Base-by-base conservation (phyloP, 1,140 invertebrate genomes). In the Holcopasites calliopsidis region DNA sequence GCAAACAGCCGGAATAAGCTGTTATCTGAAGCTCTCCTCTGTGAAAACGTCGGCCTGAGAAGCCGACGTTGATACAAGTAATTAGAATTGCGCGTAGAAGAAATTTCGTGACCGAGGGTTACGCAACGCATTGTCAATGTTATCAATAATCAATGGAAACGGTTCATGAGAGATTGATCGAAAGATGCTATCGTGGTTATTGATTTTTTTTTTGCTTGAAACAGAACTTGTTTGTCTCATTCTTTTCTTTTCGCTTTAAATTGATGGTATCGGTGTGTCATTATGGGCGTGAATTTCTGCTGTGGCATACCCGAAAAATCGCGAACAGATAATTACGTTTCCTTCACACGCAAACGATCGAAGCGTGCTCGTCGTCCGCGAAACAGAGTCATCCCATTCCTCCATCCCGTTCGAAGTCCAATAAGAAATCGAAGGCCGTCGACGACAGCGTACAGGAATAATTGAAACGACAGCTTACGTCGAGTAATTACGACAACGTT, bases 1-100 rank as follows among this genome's bases (percentile, higher is more conserved):
- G 33, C 69, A 38, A 73, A 49, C 10, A 50, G 8, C 38, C 49
- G 47, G n/a, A 50, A 55, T 44, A 73, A 73, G 50, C 47, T 44
- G 21, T 68, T 69, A 69, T 75, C 72, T 35, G 54, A 40, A 18
- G 31, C 8, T 42, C 13, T 18, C n/a, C 21, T 21, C 23, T 23
- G n/a, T n/a, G n/a, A n/a, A n/a, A n/a, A n/a, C n/a, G n/a, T n/a
- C n/a, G n/a, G n/a, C n/a, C n/a, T n/a, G n/a, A n/a, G n/a, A n/a
- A n/a, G n/a, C n/a, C n/a, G n/a, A n/a, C n/a, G n/a, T n/a, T n/a
- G n/a, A n/a, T n/a, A n/a, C n/a, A n/a, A n/a, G n/a, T n/a, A n/a
- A n/a, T n/a, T n/a, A n/a, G n/a, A n/a, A n/a, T n/a, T n/a, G n/a
- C n/a, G n/a, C 33, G 8, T 60, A 23, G 33, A 16, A 23, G 18